These are phyloP conservation scores for human (Homo sapiens) DNA, from an alignment of 2,113 vertebrate species.

Conservation along the genomic window GRCh38 chr9:114790501-114791000, in stretches of 20 bases:
- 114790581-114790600: slow-evolving; percentile 77
- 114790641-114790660: slow-evolving; percentile 82
- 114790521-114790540: slow-evolving; percentile 85
- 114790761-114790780: slow-evolving; percentile 85
- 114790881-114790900: slow-evolving; percentile 50
- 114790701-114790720: neutral
- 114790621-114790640: slow-evolving; percentile 83
- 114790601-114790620: slow-evolving; percentile 82
- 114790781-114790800: slow-evolving; percentile 83
- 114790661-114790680: slow-evolving; percentile 82
- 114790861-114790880: slow-evolving; percentile 67
- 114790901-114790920: slow-evolving; percentile 76
- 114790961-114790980: neutral
- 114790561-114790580: slow-evolving; percentile 85
- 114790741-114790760: slow-evolving; percentile 88
- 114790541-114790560: slow-evolving; percentile 81
- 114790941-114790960: neutral
- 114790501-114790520: slow-evolving; percentile 84
- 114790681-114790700: neutral
- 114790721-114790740: slow-evolving; percentile 47
- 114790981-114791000: neutral
- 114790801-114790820: slow-evolving; percentile 85
- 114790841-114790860: slow-evolving; percentile 85
- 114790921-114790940: slow-evolving; percentile 5
- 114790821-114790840: slow-evolving; percentile 86